phyloP scores from a whole-genome alignment of 2,888 invertebrate species.

The Melitaea athalia region DNA sequence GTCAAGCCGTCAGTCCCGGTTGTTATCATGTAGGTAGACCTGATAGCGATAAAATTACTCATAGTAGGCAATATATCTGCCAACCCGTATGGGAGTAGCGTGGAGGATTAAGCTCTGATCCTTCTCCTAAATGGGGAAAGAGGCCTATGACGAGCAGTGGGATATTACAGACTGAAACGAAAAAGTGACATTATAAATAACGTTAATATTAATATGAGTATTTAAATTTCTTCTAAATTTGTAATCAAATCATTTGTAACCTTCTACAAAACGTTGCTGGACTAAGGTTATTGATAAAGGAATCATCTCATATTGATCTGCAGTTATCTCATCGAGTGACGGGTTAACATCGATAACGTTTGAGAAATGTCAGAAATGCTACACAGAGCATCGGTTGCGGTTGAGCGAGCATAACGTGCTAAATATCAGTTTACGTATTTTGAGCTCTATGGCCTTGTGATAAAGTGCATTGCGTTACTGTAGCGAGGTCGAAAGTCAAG shows the following conservation, averaged over 20 bases:
- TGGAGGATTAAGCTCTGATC: too few species aligned
- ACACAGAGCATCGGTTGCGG: slow-evolving; percentile 56
- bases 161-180: too few species aligned
- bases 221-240: too few species aligned
- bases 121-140: too few species aligned
- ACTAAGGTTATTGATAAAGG: slow-evolving; percentile 43
- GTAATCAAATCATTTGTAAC: neutral
- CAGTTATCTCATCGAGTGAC: slow-evolving; percentile 62
- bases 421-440: slow-evolving; percentile 41
- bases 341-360: slow-evolving; percentile 58
- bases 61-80: too few species aligned
- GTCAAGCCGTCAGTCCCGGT: too few species aligned
- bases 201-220: too few species aligned
- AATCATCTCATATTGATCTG: slow-evolving; percentile 56
- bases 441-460: slow-evolving; percentile 49
- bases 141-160: too few species aligned
- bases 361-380: slow-evolving; percentile 51
- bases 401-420: slow-evolving; percentile 57
- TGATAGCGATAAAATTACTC: too few species aligned
- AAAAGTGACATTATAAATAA: too few species aligned
- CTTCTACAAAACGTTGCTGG: neutral
- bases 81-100: too few species aligned
- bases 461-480: slow-evolving; percentile 35
- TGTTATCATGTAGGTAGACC: too few species aligned
- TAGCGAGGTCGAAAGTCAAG: slow-evolving; percentile 54